Conservation (phyloP, 2,797 vertebrate species). For the Esox lucius region DNA sequence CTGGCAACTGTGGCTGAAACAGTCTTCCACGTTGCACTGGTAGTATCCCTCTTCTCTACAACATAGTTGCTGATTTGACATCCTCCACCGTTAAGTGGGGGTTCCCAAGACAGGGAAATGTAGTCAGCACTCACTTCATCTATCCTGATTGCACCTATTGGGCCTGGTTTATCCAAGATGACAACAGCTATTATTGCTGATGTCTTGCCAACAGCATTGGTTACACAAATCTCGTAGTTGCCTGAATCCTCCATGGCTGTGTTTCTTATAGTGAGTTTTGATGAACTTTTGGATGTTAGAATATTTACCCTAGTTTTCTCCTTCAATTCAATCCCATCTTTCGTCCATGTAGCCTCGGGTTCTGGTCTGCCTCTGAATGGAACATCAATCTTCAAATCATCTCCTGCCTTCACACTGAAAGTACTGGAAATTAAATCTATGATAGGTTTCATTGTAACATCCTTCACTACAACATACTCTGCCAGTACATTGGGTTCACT, state of each 20-base stretch:
- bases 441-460: constrained; percentile 84
- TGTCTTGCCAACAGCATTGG: constrained; percentile 82
- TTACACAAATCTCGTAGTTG: constrained; percentile 85
- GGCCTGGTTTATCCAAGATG: constrained; percentile 93
- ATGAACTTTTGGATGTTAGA: constrained; percentile 81
- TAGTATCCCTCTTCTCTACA: constrained; percentile 93
- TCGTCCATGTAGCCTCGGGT: constrained; percentile 87
- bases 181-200: constrained; percentile 82
- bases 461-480: constrained; percentile 84
- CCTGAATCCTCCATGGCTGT: constrained; percentile 87
- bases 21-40: constrained; percentile 87
- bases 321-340: constrained; percentile 86
- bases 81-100: constrained; percentile 90
- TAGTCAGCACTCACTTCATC: constrained; percentile 93
- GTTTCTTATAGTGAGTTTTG: constrained; percentile 88
- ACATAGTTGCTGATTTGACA: constrained; percentile 95
- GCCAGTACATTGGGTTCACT: constrained; percentile 90
- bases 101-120: constrained; percentile 88
- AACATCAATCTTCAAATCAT: constrained; percentile 92
- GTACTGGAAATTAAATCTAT: constrained; percentile 87
- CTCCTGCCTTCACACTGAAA: constrained; percentile 88
- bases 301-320: constrained; percentile 92
- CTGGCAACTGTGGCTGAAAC: constrained; percentile 95
- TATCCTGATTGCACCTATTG: constrained; percentile 82
- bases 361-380: constrained; percentile 86